A percentile compares a stretch with the other conserved stretches of the same genome.
These are phyloP conservation scores for Chrysogorgia sp. DNA, from an alignment of 92 coral and sea anemone genomes.

Conservation along the genomic window DNA sequence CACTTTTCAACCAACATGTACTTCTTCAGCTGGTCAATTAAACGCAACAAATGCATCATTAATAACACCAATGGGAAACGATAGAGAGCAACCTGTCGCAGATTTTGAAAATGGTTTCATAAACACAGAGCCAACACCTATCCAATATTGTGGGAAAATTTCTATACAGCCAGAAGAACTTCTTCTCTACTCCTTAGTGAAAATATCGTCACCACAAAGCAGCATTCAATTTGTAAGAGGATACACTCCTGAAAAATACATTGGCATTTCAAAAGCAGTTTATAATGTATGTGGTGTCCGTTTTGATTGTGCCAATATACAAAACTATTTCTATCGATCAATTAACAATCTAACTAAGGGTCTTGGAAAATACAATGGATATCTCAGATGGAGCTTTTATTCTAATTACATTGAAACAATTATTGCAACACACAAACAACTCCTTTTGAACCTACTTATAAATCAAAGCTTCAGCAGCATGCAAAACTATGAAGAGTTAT, in stretches of 20 bases:
- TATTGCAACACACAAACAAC: too few species aligned
- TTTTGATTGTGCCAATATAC: not conserved
- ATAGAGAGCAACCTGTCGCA: too few species aligned
- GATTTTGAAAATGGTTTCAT: too few species aligned
- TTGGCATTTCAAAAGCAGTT: constrained; percentile 11
- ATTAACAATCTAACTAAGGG: constrained; percentile 24
- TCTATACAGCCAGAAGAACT: constrained; percentile 19
- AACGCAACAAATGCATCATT: too few species aligned
- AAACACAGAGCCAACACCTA: constrained; percentile 11
- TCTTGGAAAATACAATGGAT: constrained; percentile 28
- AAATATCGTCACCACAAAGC: constrained; percentile 3
- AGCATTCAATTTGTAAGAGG: constrained; percentile 25
- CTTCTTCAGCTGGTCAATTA: too few species aligned
- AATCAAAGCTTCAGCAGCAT: too few species aligned
- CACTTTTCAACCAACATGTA: too few species aligned
- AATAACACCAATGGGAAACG: too few species aligned
- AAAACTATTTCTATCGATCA: constrained; percentile 32
- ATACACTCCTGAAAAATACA: constrained; percentile 12
- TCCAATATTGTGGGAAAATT: constrained; percentile 9
- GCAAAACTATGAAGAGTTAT: not conserved
- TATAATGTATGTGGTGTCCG: constrained; percentile 19
- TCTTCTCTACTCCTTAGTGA: constrained; percentile 22
- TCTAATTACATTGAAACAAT: constrained; percentile 14
- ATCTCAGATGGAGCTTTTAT: constrained; percentile 22
- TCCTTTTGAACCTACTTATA: too few species aligned